Base-by-base conservation (phyloP, 2,797 vertebrate species). In the Acomys russatus region DNA sequence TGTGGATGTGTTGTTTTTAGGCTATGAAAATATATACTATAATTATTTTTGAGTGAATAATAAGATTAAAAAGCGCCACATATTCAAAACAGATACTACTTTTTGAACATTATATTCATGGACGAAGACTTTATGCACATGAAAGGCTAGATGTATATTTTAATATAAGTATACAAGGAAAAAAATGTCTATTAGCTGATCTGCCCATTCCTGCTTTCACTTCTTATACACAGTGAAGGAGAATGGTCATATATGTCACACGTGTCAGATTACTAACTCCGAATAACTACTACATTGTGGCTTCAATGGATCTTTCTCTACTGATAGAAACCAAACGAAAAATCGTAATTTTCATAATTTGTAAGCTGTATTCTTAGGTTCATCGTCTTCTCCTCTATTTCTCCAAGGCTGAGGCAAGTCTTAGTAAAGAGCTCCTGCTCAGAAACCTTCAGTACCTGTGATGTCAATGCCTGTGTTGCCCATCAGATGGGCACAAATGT, bases 321-420 rank as follows among this genome's bases (percentile, higher is more conserved):
- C 63, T 9, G 63, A 89, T 15, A 93, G 23, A 63, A 38, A 73
- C 91, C 91, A 74, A 84, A 66, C 79, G 77, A 25, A 6, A 61
- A 91, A 63, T 85, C 44, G 22, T 22, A 76, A 83, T 44, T 93
- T 97, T 87, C 70, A 6, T 94, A 79, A 90, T 22, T 56, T 64
- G 38, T 33, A 89, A 66, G 30, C 9, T 64, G 2, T 68, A 49
- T 70, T 33, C 33, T 79, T 20, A 61, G 10, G 25, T 0, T 4
- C 61, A 70, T 15, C 4, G 61, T 82, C 35, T 14, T 91, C n/a
- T 92, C 54, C 5, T 86, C 17, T 87, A 23, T 66, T 61, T 3
- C 28, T 38, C 12, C 66, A 84, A 70, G 44, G 61, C 18, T 30
- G 1, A 14, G 68, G 44, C 7, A 96, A 59, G 18, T 59, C 85